Evolutionary conservation across 1,140 invertebrate species (phyloP), one percentile per base, ranked within the genome.

Genomic region (Liolophura sinensis): DNA sequence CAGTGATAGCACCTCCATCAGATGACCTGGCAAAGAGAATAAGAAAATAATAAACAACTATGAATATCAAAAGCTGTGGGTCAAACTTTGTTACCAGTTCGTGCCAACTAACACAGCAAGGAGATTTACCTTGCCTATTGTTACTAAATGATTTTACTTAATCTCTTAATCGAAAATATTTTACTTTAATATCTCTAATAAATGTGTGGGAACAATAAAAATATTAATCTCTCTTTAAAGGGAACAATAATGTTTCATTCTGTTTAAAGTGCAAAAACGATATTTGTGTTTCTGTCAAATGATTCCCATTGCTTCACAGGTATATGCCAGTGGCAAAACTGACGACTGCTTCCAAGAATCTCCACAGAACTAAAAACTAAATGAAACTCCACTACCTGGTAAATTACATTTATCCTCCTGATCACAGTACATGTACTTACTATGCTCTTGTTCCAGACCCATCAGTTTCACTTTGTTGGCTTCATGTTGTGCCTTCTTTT

Each of bases 371-470:
- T 12, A 40, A 12, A 0, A 9, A 1, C 18, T 22, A 6, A 52
- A 56, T 59, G 16, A 6, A 16, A 31, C 5, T 24, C 47, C 55
- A 25, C 16, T 22, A 16, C 15, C 1, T 20, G 14, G 27, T 24
- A 64, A n/a, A 50, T 47, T n/a, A 20, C n/a, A 49, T 31, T 31
- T 31, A 56, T 12, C 16, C 11, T 1, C 22, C 25, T 25, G 18
- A 68, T 49, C 20, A 65, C 11, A 75, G 24, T 24, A 73, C 51
- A 61, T 24, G 46, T 52, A 89, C 91, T 90, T 88, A 96, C 94
- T 92, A 81, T 98, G 96, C 86, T 99, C 96, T 78, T 90, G 88
- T 86, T 97, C 93, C 58, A 99, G 86, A 31, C 96, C 96, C 83
- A 90, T 92, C 3, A 98, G 86, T 87, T 98, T 98, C 48, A 99